Base-by-base conservation (phyloP, 2,888 invertebrate species). In the Esperia sulphurella region DNA sequence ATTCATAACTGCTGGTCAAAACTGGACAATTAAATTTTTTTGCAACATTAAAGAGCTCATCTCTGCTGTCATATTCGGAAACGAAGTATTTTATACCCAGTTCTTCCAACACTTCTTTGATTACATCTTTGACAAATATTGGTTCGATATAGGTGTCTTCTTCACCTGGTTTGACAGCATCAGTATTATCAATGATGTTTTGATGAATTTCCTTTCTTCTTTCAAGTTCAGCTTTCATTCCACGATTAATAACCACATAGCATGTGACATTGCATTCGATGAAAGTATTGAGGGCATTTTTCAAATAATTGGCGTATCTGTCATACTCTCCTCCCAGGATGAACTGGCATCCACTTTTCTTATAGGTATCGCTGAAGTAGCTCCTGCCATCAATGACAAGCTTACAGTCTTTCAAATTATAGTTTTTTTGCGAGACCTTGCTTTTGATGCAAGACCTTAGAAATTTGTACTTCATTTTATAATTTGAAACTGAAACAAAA, bases 1-100 rank as follows among this genome's bases (percentile, higher is more conserved):
- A 65, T 35, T 71, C 71, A 12, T 65, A 28, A 9, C 61, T 59
- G 28, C 58, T 49, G 0, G 66, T 73, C n/a, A 73, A 28, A 8
- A 73, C 58, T 6, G 71, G 66, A 44, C 64, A 68, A 5, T 58
- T 52, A 21, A 57, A 53, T 41, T 54, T 52, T 45, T 50, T 61
- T 9, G 68, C 65, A 0, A 65, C 45, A 28, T 50, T 57, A 1
- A 71, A 41, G 3, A 73, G 55, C 0, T 56, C 55, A 50, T 59
- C 63, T 35, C 48, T 49, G 10, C 58, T 56, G 39, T 61, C 58
- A 41, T 63, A 60, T 50, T 68, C 65, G 9, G 60, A 57, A 10
- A 64, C 54, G 46, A 58, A 65, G 48, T 67, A 71, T 41, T 56
- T 59, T 12, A 73, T 65, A 3, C 49, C 47, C 29, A 68, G 52